Conservation (phyloP, 2,113 vertebrate species). For the Phasianus colchicus region DNA sequence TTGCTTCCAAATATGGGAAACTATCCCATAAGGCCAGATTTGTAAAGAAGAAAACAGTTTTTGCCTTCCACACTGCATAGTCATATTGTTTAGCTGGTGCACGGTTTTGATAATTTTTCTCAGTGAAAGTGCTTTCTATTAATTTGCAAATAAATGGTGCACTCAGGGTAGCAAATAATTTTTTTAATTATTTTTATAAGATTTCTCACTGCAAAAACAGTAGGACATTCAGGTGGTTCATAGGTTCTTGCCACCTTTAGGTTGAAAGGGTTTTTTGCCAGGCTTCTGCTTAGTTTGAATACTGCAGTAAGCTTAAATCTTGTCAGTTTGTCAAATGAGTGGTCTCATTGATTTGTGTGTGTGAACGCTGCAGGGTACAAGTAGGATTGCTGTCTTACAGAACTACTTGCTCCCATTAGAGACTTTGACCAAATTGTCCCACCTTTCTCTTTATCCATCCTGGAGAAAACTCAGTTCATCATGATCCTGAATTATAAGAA, state of each 20-base stretch:
- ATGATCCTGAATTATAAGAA: neutral
- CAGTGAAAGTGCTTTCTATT: neutral
- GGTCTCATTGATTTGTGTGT: neutral
- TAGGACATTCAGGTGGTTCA: neutral
- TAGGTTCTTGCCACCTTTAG: neutral
- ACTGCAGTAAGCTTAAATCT: neutral
- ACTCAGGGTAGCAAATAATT: neutral
- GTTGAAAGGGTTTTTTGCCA: neutral
- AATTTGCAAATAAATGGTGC: neutral
- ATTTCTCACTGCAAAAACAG: neutral
- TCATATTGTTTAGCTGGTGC: neutral
- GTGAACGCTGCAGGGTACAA: neutral
- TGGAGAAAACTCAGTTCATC: neutral
- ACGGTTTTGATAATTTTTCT: neutral
- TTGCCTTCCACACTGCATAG: neutral
- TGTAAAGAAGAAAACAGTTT: neutral
- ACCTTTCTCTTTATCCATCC: neutral
- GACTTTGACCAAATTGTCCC: neutral
- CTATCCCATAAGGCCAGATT: neutral
- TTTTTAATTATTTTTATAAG: neutral
- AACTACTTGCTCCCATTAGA: neutral
- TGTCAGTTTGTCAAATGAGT: neutral
- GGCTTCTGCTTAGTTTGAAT: accelerated
- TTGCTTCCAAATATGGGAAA: neutral
- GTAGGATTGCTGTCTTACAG: neutral